Evolutionary conservation across 1,140 invertebrate genomes (phyloP).

Genomic region (Drosophila sucinea): DNA sequence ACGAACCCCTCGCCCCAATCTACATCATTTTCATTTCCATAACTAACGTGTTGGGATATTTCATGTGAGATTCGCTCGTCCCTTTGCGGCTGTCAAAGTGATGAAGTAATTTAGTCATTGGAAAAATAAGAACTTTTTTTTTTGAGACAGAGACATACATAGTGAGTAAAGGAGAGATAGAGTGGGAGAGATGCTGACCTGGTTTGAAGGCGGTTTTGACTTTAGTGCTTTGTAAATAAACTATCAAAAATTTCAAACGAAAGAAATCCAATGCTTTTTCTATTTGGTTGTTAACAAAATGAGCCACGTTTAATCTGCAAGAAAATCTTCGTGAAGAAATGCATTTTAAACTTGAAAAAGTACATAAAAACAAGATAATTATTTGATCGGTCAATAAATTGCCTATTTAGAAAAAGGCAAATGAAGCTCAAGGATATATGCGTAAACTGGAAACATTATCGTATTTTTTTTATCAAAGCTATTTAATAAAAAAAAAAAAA

Average conservation of each 20-base stretch:
- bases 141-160: conserved; percentile 49
- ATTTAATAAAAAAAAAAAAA: too few species aligned
- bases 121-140: conserved; percentile 10
- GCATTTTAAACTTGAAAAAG: too few species aligned
- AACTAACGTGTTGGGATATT: conserved; percentile 28
- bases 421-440: too few species aligned
- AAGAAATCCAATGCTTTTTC: not conserved
- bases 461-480: too few species aligned
- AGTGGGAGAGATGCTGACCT: conserved; percentile 21
- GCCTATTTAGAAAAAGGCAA: too few species aligned
- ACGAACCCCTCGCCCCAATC: conserved; percentile 37
- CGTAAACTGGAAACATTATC: too few species aligned
- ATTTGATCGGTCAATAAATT: too few species aligned
- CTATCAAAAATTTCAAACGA: conserved; percentile 41
- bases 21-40: not conserved
- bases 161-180: conserved; percentile 38
- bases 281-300: not conserved
- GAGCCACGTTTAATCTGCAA: too few species aligned
- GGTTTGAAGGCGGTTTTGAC: conserved; percentile 60
- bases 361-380: too few species aligned
- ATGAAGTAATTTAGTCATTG: conserved; percentile 29
- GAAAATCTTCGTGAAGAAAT: too few species aligned
- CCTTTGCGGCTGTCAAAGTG: conserved; percentile 67
- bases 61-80: conserved; percentile 34
- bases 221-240: conserved; percentile 64